Conservation (phyloP, 2,113 vertebrate genomes). For the Climacteris rufus region DNA sequence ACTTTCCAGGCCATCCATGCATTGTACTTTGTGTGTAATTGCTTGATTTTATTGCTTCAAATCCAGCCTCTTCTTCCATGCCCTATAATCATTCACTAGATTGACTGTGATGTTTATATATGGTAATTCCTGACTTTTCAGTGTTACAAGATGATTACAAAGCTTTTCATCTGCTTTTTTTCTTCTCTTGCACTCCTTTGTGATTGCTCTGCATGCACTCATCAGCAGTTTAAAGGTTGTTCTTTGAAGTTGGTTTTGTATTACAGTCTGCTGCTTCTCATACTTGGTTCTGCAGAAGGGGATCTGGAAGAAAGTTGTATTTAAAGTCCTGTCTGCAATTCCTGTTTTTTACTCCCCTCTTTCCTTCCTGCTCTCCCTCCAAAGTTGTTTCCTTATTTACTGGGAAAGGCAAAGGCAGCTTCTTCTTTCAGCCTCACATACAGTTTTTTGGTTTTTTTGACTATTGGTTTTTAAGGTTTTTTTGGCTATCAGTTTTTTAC, state of each 20-base stretch:
- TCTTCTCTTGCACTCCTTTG: not conserved
- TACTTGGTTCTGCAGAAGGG: not conserved
- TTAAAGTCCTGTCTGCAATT: not conserved
- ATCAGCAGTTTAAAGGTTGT: not conserved
- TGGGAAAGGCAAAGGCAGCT: not conserved
- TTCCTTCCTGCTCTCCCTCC: not conserved
- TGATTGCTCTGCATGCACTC: not conserved
- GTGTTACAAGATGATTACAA: not conserved
- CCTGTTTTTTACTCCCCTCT: not conserved
- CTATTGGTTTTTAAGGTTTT: not conserved
- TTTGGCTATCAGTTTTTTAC: not conserved
- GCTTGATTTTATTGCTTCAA: not conserved
- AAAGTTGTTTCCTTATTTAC: not conserved
- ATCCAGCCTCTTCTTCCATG: not conserved
- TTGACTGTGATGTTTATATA: not conserved
- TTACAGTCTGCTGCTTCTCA: not conserved
- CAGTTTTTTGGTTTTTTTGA: not conserved
- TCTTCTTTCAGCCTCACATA: not conserved
- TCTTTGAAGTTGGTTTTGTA: not conserved
- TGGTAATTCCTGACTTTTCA: not conserved
- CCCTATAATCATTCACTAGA: not conserved
- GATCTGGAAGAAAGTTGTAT: not conserved
- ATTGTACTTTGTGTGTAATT: not conserved
- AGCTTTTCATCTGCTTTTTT: not conserved
- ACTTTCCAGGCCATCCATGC: not conserved